Conservation (phyloP, 2,797 vertebrate species). For the Diglossa cyanea region DNA sequence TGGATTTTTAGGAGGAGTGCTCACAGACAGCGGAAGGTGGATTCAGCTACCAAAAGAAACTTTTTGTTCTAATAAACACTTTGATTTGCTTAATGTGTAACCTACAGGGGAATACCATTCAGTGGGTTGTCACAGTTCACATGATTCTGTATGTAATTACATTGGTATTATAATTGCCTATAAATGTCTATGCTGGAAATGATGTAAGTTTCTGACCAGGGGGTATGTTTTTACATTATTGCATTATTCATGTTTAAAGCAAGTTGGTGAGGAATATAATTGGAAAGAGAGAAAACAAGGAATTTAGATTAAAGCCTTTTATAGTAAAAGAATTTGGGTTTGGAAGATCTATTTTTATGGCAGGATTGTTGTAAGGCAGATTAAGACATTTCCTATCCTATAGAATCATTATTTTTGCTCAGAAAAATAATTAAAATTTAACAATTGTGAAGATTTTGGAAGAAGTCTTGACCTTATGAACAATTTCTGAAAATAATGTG, state of each 20-base stretch:
- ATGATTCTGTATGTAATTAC: conserved; percentile 48
- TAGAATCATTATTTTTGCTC: not conserved
- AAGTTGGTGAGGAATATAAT: conserved; percentile 12
- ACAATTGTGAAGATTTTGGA: not conserved
- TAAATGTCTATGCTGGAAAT: conserved; percentile 38
- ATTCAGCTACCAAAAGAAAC: not conserved
- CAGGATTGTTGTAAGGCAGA: not conserved
- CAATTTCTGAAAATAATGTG: not conserved
- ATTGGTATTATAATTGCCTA: conserved; percentile 47
- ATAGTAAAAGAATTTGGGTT: conserved; percentile 9
- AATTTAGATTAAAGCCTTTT: conserved; percentile 31
- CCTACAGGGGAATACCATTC: conserved; percentile 33
- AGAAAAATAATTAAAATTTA: not conserved
- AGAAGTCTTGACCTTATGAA: not conserved
- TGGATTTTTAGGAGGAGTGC: not conserved
- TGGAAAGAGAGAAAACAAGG: conserved; percentile 35
- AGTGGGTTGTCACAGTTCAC: conserved; percentile 35
- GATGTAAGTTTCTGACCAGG: conserved; percentile 44
- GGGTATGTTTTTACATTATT: conserved; percentile 42
- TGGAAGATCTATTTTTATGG: not conserved
- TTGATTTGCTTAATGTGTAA: conserved; percentile 31
- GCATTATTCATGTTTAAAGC: conserved; percentile 44
- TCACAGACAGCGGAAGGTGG: not conserved
- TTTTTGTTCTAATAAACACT: conserved; percentile 15
- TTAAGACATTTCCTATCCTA: not conserved